Base-by-base conservation (phyloP, 2,113 vertebrate genomes). In the Ophiodon elongatus region DNA sequence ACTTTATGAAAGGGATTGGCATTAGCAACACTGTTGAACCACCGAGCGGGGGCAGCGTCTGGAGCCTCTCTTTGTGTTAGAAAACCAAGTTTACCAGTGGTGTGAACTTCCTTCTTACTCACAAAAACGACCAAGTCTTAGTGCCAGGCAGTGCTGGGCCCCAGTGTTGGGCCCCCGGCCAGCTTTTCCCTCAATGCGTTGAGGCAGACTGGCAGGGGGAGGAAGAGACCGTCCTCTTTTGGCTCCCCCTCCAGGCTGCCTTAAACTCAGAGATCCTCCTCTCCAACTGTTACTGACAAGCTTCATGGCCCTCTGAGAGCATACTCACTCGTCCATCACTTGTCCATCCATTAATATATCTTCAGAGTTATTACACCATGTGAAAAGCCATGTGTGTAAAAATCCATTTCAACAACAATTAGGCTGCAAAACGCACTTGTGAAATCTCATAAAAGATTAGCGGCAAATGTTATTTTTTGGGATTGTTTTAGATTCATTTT, bases 341-440 rank as follows among this genome's bases (percentile, higher is more conserved):
- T 82, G 87, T 84, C 88, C 85, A 68, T 82, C 63, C 41, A 3
- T 79, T 85, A 79, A 92, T 91, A 86, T 82, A 73, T 73, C 41
- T 45, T 84, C 64, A 76, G 67, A 82, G 77, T 85, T 86, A 91
- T 90, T 83, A 86, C 72, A 75, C 82, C 76, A 77, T 73, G 84
- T 74, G 79, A 81, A 87, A 87, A 82, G 79, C 70, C 39, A 13
- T 41, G 39, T 41, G 39, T 41, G 39, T 75, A 67, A 72, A 80
- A 75, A 84, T 35, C 52, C 23, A 72, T 80, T 82, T 74, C n/a
- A 8, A 17, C 62, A 80, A n/a, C 25, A 76, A 68, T 76, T 57
- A 63, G 62, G 9, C 19, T 59, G 9, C 35, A 80, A 76, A 68
- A 41, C 39, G 6, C 17, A 37, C 21, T n/a, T 52, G 14, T 66